Percentiles rank a stretch among this genome's conserved stretches.
Conservation (phyloP, 35 echinoderm and acorn worm species). For the Stichopus chloronotus region DNA sequence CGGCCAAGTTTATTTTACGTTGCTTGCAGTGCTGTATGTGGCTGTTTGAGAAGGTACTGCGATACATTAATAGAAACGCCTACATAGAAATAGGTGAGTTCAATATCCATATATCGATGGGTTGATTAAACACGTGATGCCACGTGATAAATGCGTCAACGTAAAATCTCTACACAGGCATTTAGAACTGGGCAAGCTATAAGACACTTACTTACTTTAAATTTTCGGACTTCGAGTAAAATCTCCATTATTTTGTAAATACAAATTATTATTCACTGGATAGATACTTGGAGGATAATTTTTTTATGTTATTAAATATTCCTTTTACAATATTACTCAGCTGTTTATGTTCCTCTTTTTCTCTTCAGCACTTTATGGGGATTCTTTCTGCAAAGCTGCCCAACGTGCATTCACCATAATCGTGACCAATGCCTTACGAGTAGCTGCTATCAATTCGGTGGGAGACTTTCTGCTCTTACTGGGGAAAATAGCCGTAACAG, state of each 20-base stretch:
- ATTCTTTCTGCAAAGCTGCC: conserved; percentile 90
- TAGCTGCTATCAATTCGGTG: conserved; percentile 93
- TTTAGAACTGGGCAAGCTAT: too few species aligned
- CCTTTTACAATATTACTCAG: too few species aligned
- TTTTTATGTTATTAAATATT: too few species aligned
- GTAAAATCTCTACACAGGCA: too few species aligned
- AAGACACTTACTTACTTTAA: too few species aligned
- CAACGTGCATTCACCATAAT: conserved; percentile 82
- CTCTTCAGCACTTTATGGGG: conserved; percentile 84
- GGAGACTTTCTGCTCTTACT: conserved; percentile 91
- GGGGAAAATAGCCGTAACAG: conserved; percentile 73
- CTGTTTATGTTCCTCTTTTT: too few species aligned
- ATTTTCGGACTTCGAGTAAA: too few species aligned
- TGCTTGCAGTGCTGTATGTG: conserved; percentile 91
- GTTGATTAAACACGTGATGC: too few species aligned
- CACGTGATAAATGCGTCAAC: too few species aligned
- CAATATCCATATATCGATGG: too few species aligned
- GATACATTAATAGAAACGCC: conserved; percentile 95
- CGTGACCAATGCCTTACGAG: conserved; percentile 85
- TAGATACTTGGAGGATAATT: not conserved
- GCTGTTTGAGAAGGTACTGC: conserved; percentile 91
- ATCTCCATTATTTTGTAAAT: too few species aligned
- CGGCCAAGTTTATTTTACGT: conserved; percentile 69
- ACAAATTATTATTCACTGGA: too few species aligned
- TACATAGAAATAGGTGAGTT: conserved; percentile 98